phyloP scores from a whole-genome alignment of 2,888 invertebrate genomes.

The Thelaira solivaga region DNA sequence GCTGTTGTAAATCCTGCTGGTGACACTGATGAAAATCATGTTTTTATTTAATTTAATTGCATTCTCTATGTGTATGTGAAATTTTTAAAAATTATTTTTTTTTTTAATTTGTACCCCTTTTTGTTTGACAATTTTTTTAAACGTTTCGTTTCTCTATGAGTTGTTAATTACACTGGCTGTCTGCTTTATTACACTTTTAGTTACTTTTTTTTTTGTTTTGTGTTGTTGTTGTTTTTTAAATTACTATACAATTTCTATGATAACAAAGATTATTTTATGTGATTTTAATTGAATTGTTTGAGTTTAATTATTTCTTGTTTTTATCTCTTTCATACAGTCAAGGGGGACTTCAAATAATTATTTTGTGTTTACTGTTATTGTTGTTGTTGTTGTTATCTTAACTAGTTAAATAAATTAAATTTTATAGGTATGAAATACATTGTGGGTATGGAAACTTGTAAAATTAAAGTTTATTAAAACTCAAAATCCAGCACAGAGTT shows the following conservation, averaged over 20 bases:
- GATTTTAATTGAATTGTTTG: slow-evolving; percentile 44
- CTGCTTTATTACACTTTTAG: not conserved
- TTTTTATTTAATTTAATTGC: not conserved
- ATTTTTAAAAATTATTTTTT: not conserved
- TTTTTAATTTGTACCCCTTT: not conserved
- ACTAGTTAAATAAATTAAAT: not conserved
- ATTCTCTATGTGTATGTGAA: slow-evolving; percentile 4
- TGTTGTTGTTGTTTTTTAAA: no score
- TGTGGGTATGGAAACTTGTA: no score
- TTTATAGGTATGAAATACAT: no score
- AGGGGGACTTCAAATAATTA: slow-evolving; percentile 4
- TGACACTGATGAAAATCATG: slow-evolving; percentile 28
- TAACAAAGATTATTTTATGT: slow-evolving; percentile 5
- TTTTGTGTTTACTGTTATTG: not conserved
- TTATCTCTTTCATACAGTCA: slow-evolving; percentile 23
- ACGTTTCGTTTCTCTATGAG: not conserved
- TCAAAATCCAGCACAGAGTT: no score
- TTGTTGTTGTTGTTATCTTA: not conserved
- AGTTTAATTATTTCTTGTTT: slow-evolving; percentile 28
- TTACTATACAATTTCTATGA: not conserved
- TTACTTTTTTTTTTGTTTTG: no score
- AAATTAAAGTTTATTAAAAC: no score
- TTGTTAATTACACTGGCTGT: slow-evolving; percentile 3
- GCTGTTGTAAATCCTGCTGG: not conserved
- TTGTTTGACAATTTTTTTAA: not conserved